A percentile compares a stretch with the other conserved stretches of the same genome.
Conservation (phyloP, 1,140 invertebrate genomes). For the Panulirus ornatus region DNA sequence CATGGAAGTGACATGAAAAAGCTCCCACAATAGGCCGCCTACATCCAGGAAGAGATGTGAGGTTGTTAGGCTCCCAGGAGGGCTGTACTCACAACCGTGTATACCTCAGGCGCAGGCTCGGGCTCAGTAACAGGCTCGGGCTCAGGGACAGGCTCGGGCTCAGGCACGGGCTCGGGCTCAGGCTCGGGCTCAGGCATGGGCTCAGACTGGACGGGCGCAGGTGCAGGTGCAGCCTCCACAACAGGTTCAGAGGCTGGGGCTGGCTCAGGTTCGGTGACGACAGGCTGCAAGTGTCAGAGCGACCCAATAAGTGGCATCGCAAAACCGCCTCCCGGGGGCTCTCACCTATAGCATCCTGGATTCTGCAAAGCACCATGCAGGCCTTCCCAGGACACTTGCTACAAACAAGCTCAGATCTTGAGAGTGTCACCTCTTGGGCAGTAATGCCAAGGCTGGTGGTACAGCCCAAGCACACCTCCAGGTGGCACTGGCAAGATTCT, state of each 20-base stretch:
- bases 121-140: constrained; percentile 54
- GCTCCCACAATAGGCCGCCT: background rate
- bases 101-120: constrained; percentile 56
- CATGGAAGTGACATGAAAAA: background rate
- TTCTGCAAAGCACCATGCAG: background rate
- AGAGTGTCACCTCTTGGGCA: background rate
- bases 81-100: constrained; percentile 51
- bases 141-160: constrained; percentile 30
- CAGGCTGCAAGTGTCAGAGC: constrained; percentile 68
- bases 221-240: constrained; percentile 33
- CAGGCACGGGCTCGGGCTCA: constrained; percentile 50
- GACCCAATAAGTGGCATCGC: constrained; percentile 34
- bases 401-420: background rate
- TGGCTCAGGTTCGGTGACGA: constrained; percentile 40
- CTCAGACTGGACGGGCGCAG: constrained; percentile 35
- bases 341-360: background rate
- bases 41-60: background rate
- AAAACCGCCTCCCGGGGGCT: constrained; percentile 8
- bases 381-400: background rate
- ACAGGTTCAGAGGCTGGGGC: constrained; percentile 27
- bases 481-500: background rate
- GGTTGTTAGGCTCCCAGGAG: background rate
- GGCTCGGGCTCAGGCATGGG: constrained; percentile 51
- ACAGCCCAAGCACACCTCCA: background rate
- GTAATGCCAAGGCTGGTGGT: background rate